Base-by-base conservation (phyloP, 2,113 vertebrate genomes). In the Calidris pugnax region DNA sequence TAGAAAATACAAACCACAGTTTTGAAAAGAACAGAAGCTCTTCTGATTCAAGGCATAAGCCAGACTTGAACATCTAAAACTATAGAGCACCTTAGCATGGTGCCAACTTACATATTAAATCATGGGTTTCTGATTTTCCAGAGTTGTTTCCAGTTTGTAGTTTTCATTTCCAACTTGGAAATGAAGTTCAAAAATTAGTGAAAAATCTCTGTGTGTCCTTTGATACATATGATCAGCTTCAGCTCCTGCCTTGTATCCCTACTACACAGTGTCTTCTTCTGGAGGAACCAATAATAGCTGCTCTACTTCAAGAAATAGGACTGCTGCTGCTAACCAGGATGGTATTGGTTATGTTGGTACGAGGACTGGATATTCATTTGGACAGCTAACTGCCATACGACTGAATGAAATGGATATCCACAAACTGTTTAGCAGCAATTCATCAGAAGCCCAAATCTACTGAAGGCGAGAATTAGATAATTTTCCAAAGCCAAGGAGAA, bases 391-490 rank as follows among this genome's bases (percentile, higher is more conserved):
- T 71, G 81, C 55, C 26, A 20, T 86, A 60, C 0, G 2, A 21
- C 9, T 53, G 14, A 89, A 39, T 55, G 3, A 90, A 88, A 78
- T 30, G 6, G 5, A 27, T 55, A 63, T 7, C 22, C 21, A 55
- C 33, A 77, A 85, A 37, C 9, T 48, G 28, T 21, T 71, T n/a
- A 77, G 27, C 23, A 71, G 7, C 18, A 71, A 35, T 55, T 59
- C 0, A 43, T 43, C 4, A 2, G n/a, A 89, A 90, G 8, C 6
- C 5, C 26, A 59, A n/a, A 62, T 39, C 56, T 63, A 14, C 0
- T 62, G 30, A 92, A 74, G 8, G 10, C 7, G 37, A 75, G 13
- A 69, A 7, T 71, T 5, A 45, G 5, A 28, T 2, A 14, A 78
- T 55, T 67, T 78, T 57, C 23, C 48, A 68, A 87, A 72, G 32